phyloP scores from a whole-genome alignment of 2,888 invertebrate species.

The Ceratothoa steindachneri region DNA sequence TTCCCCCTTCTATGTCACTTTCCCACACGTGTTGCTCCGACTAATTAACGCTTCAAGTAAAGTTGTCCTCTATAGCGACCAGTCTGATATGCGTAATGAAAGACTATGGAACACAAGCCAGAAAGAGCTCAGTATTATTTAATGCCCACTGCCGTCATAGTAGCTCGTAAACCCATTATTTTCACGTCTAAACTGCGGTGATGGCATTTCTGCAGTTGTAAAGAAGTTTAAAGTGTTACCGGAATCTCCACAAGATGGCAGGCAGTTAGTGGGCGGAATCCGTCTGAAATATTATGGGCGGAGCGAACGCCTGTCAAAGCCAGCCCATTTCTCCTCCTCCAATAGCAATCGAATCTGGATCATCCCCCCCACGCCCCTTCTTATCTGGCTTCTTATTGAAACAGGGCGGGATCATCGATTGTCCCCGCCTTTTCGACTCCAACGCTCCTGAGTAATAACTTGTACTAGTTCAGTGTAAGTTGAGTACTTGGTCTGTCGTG shows the following conservation, averaged over 20 bases:
- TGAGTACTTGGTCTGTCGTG: constrained; percentile 47
- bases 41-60: constrained; percentile 40
- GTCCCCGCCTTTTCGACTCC: constrained; percentile 31
- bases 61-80: constrained; percentile 38
- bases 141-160: constrained; percentile 44
- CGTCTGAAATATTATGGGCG: constrained; percentile 37
- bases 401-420: constrained; percentile 22
- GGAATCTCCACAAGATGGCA: constrained; percentile 44
- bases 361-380: background rate
- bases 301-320: constrained; percentile 20
- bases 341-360: too few relatives aligned
- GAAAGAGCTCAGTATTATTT: constrained; percentile 44
- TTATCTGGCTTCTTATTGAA: background rate
- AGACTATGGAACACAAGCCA: constrained; percentile 37
- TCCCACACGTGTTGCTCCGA: constrained; percentile 42
- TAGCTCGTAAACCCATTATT: constrained; percentile 43
- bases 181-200: constrained; percentile 46
- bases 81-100: constrained; percentile 45
- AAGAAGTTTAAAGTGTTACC: constrained; percentile 37
- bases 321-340: background rate
- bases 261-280: constrained; percentile 27
- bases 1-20: too few relatives aligned
- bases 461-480: constrained; percentile 45
- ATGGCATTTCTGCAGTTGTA: constrained; percentile 46
- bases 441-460: constrained; percentile 45